Evolutionary conservation across 2,888 invertebrate genomes (phyloP).

Genomic region (Ctena decussata): DNA sequence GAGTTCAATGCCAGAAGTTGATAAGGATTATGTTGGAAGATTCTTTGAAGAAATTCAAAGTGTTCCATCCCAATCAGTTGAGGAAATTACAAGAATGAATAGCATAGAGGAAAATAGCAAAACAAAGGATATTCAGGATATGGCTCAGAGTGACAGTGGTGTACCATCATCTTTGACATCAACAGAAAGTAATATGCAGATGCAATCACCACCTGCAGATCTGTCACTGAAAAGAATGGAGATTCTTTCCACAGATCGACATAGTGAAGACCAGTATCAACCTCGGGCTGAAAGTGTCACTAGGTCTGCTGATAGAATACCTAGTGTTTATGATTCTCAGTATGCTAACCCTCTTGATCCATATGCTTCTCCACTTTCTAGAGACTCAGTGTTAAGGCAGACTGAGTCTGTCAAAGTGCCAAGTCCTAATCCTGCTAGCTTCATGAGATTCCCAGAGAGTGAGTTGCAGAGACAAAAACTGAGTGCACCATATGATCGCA

Average conservation of each 20-base stretch:
- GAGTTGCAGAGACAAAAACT: slow-evolving; percentile 81
- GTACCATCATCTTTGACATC: slow-evolving; percentile 58
- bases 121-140: slow-evolving; percentile 55
- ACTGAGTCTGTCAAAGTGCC: slow-evolving; percentile 56
- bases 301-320: slow-evolving; percentile 67
- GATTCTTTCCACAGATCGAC: slow-evolving; percentile 74
- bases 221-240: slow-evolving; percentile 79
- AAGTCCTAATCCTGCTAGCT: slow-evolving; percentile 65
- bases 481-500: slow-evolving; percentile 75
- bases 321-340: slow-evolving; percentile 61
- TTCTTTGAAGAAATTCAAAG: slow-evolving; percentile 80
- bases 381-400: slow-evolving; percentile 64
- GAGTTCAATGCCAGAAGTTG: slow-evolving; percentile 77
- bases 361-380: slow-evolving; percentile 57
- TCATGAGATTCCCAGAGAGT: slow-evolving; percentile 78
- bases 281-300: slow-evolving; percentile 60
- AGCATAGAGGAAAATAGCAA: slow-evolving; percentile 54
- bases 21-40: slow-evolving; percentile 82
- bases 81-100: slow-evolving; percentile 62
- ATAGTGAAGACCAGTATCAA: slow-evolving; percentile 70
- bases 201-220: slow-evolving; percentile 74
- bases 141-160: slow-evolving; percentile 53
- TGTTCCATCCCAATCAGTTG: slow-evolving; percentile 59
- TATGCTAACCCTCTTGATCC: slow-evolving; percentile 58
- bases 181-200: slow-evolving; percentile 64